phyloP scores from a whole-genome alignment of 2,797 vertebrate genomes.

The Myotis daubentonii region DNA sequence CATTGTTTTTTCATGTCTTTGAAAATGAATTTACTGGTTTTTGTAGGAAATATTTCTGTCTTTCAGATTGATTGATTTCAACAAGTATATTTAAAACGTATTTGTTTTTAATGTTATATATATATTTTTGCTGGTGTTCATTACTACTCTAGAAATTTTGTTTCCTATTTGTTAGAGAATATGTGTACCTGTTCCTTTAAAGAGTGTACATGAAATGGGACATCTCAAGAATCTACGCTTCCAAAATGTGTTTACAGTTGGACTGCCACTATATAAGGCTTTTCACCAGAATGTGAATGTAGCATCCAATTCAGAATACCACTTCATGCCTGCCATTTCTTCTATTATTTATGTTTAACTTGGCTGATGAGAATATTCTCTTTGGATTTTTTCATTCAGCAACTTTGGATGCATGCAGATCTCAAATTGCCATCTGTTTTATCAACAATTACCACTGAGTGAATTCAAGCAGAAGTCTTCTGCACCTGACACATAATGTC shows the following conservation, averaged over 20 bases:
- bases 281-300: background rate
- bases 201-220: background rate
- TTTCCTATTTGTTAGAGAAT: background rate
- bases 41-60: background rate
- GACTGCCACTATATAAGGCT: background rate
- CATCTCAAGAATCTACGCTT: background rate
- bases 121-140: background rate
- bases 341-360: slow-evolving; percentile 48
- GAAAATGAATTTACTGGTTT: background rate
- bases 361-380: slow-evolving; percentile 5
- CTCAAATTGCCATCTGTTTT: slow-evolving; percentile 38
- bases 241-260: background rate
- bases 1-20: background rate
- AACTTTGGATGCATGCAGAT: background rate
- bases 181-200: background rate
- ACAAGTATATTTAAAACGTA: background rate
- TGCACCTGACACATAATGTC: background rate
- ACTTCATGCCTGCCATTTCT: background rate
- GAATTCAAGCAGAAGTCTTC: background rate
- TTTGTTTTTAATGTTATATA: background rate
- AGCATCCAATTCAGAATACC: background rate
- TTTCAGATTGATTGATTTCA: background rate
- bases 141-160: background rate
- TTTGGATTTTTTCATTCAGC: slow-evolving; percentile 42
- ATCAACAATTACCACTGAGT: background rate